These are phyloP conservation scores for Clinocottus analis DNA, from an alignment of 2,113 vertebrate species.

Conservation along the genomic window DNA sequence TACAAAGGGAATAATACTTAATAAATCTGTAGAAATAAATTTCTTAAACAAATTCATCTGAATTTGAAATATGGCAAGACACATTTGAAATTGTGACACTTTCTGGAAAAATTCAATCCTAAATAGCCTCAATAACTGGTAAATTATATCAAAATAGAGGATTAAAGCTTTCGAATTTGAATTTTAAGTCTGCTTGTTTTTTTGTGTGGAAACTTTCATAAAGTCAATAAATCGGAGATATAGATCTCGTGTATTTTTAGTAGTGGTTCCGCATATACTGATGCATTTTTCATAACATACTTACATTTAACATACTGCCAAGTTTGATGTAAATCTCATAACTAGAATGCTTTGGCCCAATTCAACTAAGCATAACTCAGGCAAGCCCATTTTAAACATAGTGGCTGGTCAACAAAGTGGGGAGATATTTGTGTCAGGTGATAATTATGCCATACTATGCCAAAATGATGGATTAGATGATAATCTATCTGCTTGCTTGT, in stretches of 20 bases:
- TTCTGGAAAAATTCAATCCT: background rate
- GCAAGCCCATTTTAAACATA: background rate
- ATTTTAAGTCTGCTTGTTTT: background rate
- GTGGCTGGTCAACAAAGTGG: background rate
- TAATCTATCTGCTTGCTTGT: slow-evolving; percentile 13
- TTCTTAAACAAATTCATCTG: background rate
- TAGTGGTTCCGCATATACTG: background rate
- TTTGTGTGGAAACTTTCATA: background rate
- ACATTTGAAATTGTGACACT: background rate
- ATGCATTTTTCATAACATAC: background rate
- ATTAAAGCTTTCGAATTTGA: background rate
- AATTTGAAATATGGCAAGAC: background rate
- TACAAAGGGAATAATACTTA: background rate
- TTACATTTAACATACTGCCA: background rate
- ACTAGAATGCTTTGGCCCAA: background rate
- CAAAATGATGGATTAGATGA: background rate
- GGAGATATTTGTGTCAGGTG: background rate
- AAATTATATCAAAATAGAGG: background rate
- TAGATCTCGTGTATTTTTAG: background rate
- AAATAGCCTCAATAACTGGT: background rate
- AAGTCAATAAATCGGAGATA: background rate
- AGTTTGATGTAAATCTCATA: background rate
- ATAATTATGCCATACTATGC: slow-evolving; percentile 1
- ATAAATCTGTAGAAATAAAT: background rate
- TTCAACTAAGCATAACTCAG: background rate